Evolutionary conservation across 2,113 vertebrate species (phyloP), one percentile per base, ranked within the genome.

Genomic region (Eulemur rufifrons): DNA sequence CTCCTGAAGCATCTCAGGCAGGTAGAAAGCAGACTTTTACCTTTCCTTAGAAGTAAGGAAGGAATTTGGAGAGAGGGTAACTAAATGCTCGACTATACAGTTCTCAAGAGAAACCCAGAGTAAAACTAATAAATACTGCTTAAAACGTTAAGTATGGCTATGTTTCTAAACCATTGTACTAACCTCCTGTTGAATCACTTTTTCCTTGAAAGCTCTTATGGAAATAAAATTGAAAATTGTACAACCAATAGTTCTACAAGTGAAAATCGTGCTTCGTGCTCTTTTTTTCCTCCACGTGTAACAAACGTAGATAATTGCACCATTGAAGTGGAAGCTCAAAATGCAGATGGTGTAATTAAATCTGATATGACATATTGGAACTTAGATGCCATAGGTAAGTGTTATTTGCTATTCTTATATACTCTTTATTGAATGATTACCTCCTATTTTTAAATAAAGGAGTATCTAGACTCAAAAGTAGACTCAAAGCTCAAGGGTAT

Each of bases 281-380:
- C 98, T 1, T 98, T 98, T 93, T 0, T 0, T 13, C 0, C 0
- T 47, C n/a, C 85, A 21, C 0, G n/a, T 0, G 20, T 50, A 73
- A 0, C 9, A 0, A 50, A 15, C 23, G 93, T 94, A 64, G 89
- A 82, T 86, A 11, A 1, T 10, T 52, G 56, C 8, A 59, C 17
- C 83, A 94, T 97, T 94, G 94, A 97, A 39, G 98, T 99, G 86
- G 80, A 98, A 96, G 98, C 98, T 94, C 15, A 95, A 95, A 98
- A 99, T 96, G 12, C 15, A 85, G 96, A 98, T 54, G 98, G 98
- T 32, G 32, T 76, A 64, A 88, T 69, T 3, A 59, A 34, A 64
- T 98, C 98, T n/a, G 45, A 97, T 0, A 74, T 89, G 52, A 89
- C 97, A 81, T 0, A 3, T 8, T 98, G 98, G 73, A 0, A 3